Base-by-base conservation (phyloP, 2,113 vertebrate genomes). In the Phalacrocorax carbo region DNA sequence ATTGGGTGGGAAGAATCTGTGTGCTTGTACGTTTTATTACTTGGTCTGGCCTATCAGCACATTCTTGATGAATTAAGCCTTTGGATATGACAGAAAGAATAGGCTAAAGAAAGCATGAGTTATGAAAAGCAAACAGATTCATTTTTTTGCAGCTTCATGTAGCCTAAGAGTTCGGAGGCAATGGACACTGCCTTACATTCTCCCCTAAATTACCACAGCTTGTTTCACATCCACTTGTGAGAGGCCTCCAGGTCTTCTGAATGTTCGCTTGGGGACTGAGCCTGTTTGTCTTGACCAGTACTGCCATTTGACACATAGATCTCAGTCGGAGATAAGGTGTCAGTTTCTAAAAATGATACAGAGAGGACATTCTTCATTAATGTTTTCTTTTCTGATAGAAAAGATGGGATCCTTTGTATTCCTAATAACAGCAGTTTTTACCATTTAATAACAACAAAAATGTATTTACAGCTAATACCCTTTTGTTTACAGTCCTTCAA, bases 1-100 rank as follows among this genome's bases (percentile, higher is more conserved):
- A 97, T 46, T 97, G 96, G 89, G 66, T 98, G 98, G 87, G 95
- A 98, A 98, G 98, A 98, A 99, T 98, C 93, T 90, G 69, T 42
- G 73, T 69, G 14, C 49, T 86, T 93, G 96, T 95, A 94, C 38
- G 30, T 97, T 98, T 98, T 98, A 97, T 98, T 98, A 96, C 96
- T 98, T 97, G 96, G 81, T 94, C 95, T 94, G 92, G 77, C 95
- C 94, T 98, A 97, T 98, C 98, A 97, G 93, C 96, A 98, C 98
- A 99, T 98, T 99, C 98, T 97, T 98, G 88, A 61, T 78, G 88
- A 95, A 83, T 93, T 96, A 95, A 88, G 86, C 87, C 73, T 49
- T 78, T 86, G 76, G 90, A 25, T 95, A 23, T 40, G 61, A 86
- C 58, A 90, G 87, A 87, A 62, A 94, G 84, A 96, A 96, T 88